These are phyloP conservation scores for Drosophila busckii DNA, from an alignment of 1,140 invertebrate genomes.

Conservation along the genomic window DNA sequence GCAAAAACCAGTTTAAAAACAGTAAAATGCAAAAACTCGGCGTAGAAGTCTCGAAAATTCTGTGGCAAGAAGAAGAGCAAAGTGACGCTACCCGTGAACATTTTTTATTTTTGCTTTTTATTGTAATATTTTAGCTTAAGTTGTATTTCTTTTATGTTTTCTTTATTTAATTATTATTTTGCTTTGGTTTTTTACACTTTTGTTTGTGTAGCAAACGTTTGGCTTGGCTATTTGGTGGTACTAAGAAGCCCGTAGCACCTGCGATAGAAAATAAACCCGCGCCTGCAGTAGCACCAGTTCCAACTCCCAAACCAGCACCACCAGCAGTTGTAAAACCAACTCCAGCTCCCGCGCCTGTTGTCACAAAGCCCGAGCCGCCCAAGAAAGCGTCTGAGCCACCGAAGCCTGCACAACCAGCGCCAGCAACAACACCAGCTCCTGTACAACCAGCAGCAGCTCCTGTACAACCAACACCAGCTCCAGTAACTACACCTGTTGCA, in stretches of 20 bases:
- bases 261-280: slow-evolving; percentile 64
- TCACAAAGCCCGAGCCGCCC: slow-evolving; percentile 15
- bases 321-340: slow-evolving; percentile 12
- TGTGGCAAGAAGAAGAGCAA: slow-evolving; percentile 5
- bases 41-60: too few species aligned
- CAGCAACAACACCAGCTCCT: slow-evolving; percentile 28
- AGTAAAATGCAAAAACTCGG: too few species aligned
- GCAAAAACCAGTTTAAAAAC: too few species aligned
- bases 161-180: slow-evolving; percentile 15
- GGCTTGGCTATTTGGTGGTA: slow-evolving; percentile 69
- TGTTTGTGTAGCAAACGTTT: slow-evolving; percentile 69
- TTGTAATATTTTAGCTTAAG: slow-evolving; percentile 21
- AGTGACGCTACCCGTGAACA: too few species aligned
- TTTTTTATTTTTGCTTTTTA: slow-evolving; percentile 16
- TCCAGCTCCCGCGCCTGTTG: slow-evolving; percentile 8
- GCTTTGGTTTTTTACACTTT: slow-evolving; percentile 17
- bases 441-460: slow-evolving; percentile 24
- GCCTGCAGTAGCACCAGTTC: slow-evolving; percentile 12
- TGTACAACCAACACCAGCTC: slow-evolving; percentile 26
- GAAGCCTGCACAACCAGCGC: slow-evolving; percentile 14
- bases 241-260: slow-evolving; percentile 52
- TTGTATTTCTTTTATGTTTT: slow-evolving; percentile 22
- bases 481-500: slow-evolving; percentile 15
- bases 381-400: too few species aligned
- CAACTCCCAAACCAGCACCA: slow-evolving; percentile 8